Base-by-base conservation (phyloP, 2,113 vertebrate species). In the Ginglymostoma cirratum region DNA sequence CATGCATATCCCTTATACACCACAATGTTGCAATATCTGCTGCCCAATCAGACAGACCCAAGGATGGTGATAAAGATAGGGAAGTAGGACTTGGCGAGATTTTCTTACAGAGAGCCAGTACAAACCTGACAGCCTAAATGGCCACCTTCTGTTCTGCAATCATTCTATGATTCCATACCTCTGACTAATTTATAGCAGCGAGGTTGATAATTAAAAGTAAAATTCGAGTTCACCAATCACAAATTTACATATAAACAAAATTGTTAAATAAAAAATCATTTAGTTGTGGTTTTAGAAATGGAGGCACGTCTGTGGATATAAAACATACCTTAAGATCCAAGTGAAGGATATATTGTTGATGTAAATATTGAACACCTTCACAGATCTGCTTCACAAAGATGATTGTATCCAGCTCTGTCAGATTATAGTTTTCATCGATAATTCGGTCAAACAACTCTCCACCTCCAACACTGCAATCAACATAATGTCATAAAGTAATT, bases 371-470 rank as follows among this genome's bases (percentile, higher is more conserved):
- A 1, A 99, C 97, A 3, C 99, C 99, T 97, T 99, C 98, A 95
- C 99, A 98, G 87, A 99, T 99, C 97, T 99, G 99, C 96, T 96
- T 98, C 97, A 98, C 98, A 97, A 99, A 99, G 38, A 97, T 97
- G 96, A 98, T 96, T 3, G 98, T 98, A 5, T 99, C 98, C 95
- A 98, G 94, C 89, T 99, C 99, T 0, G 99, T 99, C 96, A 99
- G 97, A 96, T 97, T 98, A 96, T 98, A 99, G 97, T 96, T 98
- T 96, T 99, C 99, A 89, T 99, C 99, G 17, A 98, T 98, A 95
- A 99, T 99, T 23, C 99, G 98, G 96, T 99, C 99, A 96, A 99
- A 99, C 96, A 99, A 97, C 85, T 99, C 99, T 0, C 99, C 99
- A 0, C 99, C 99, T 76, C 98, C 98, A 76, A 99, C 98, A 42